Conservation (phyloP, 2,888 invertebrate species). For the Acleris emargana region DNA sequence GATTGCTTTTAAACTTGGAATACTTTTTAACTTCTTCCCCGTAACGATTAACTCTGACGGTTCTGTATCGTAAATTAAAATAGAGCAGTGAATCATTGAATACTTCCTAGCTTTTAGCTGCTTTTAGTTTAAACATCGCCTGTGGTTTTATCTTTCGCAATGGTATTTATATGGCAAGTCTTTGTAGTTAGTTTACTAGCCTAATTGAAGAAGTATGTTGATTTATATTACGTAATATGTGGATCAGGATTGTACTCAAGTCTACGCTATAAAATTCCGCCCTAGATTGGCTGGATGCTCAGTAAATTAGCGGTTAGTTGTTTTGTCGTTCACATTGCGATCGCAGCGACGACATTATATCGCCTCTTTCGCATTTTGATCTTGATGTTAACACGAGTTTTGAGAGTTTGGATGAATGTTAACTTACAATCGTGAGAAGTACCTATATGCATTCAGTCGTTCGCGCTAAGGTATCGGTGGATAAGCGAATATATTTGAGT, state of each 20-base stretch:
- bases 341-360: slow-evolving; percentile 35
- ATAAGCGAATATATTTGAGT: too few species aligned
- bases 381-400: too few species aligned
- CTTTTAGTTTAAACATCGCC: not conserved
- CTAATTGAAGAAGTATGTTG: slow-evolving; percentile 9
- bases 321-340: slow-evolving; percentile 43
- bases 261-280: slow-evolving; percentile 29
- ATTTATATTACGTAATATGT: slow-evolving; percentile 9
- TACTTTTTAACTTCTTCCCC: slow-evolving; percentile 49
- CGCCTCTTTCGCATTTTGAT: slow-evolving; percentile 26
- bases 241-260: slow-evolving; percentile 22
- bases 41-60: slow-evolving; percentile 45
- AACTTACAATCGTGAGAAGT: too few species aligned
- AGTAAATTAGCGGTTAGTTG: slow-evolving; percentile 47
- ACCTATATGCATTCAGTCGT: too few species aligned
- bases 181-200: too few species aligned
- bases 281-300: slow-evolving; percentile 37
- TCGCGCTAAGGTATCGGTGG: too few species aligned
- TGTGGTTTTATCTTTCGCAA: not conserved
- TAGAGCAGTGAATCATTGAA: slow-evolving; percentile 49
- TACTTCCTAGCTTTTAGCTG: slow-evolving; percentile 41
- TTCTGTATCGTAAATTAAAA: slow-evolving; percentile 51
- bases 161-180: too few species aligned
- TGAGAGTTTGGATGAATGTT: too few species aligned
- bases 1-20: slow-evolving; percentile 48